Percentiles rank a stretch among this genome's conserved stretches.
Evolutionary conservation across 2,113 vertebrate genomes (phyloP).

Genomic region (Chinchilla lanigera): DNA sequence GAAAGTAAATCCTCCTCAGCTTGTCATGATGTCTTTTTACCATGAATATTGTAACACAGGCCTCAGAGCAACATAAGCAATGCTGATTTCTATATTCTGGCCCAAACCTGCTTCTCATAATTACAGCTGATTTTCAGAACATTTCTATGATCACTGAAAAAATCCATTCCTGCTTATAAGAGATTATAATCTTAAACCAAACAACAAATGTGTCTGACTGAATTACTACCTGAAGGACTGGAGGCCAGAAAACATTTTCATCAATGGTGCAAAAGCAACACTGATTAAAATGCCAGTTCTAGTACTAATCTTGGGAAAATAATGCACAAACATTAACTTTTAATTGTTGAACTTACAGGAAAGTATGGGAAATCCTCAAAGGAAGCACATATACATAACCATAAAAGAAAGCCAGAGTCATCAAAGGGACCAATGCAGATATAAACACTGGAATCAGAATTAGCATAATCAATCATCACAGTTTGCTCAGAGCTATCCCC

Average conservation of each 20-base stretch:
- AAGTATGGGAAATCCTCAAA: neutral
- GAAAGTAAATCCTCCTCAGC: neutral
- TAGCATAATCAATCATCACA: neutral
- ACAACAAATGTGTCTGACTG: neutral
- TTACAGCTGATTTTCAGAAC: neutral
- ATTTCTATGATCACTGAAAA: neutral
- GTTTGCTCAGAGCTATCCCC: neutral
- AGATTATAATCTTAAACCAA: neutral
- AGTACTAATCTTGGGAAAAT: neutral
- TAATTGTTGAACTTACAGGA: neutral
- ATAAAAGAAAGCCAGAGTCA: neutral
- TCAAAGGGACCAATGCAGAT: neutral
- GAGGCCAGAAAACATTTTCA: neutral
- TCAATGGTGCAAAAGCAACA: too few species aligned
- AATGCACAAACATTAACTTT: neutral
- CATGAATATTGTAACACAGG: neutral
- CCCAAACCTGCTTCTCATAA: neutral
- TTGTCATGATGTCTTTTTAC: neutral
- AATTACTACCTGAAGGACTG: neutral
- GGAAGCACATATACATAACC: neutral
- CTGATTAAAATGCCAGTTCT: too few species aligned
- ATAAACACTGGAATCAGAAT: neutral
- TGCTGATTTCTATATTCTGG: neutral
- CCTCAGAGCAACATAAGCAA: neutral
- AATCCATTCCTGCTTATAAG: neutral